Percentiles rank a stretch among this genome's conserved stretches.
These are phyloP conservation scores for Brachyopa scutellaris DNA, from an alignment of 2,888 invertebrate species.

Conservation along the genomic window DNA sequence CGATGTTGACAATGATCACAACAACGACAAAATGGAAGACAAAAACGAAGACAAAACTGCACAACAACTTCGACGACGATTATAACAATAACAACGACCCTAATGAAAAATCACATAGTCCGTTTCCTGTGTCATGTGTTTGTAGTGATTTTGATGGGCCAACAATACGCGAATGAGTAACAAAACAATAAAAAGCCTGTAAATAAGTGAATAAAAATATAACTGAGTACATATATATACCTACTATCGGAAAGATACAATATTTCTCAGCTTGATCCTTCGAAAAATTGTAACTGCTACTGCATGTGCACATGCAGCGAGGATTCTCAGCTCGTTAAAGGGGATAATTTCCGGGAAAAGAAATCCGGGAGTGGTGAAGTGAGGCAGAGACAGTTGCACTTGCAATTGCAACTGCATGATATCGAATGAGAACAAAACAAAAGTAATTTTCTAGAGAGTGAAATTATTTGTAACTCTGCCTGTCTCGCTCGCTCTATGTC, in stretches of 20 bases:
- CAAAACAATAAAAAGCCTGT: conserved; percentile 6
- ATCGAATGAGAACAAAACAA: conserved; percentile 12
- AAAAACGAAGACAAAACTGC: conserved; percentile 21
- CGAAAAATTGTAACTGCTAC: background rate
- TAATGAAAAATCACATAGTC: conserved; percentile 60
- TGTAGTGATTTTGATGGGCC: conserved; percentile 34
- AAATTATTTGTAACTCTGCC: conserved; percentile 49
- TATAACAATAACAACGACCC: conserved; percentile 42
- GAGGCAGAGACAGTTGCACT: conserved; percentile 9
- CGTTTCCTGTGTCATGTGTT: conserved; percentile 44
- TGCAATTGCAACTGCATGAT: conserved; percentile 14
- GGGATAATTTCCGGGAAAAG: conserved; percentile 65
- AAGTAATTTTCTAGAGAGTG: conserved; percentile 37
- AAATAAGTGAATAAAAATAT: conserved; percentile 16
- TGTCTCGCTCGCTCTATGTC: background rate
- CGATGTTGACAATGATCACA: conserved; percentile 57
- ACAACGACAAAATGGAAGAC: too few species aligned
- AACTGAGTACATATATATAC: too few species aligned
- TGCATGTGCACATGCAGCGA: conserved; percentile 34
- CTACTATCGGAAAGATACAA: background rate
- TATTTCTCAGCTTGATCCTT: background rate
- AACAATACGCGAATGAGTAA: conserved; percentile 13
- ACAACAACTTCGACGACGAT: conserved; percentile 43
- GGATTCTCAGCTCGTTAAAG: conserved; percentile 18
- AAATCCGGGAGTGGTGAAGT: conserved; percentile 61